These are phyloP conservation scores for Ptychobarbus kaznakovi DNA, from an alignment of 2,797 vertebrate genomes.

Conservation along the genomic window DNA sequence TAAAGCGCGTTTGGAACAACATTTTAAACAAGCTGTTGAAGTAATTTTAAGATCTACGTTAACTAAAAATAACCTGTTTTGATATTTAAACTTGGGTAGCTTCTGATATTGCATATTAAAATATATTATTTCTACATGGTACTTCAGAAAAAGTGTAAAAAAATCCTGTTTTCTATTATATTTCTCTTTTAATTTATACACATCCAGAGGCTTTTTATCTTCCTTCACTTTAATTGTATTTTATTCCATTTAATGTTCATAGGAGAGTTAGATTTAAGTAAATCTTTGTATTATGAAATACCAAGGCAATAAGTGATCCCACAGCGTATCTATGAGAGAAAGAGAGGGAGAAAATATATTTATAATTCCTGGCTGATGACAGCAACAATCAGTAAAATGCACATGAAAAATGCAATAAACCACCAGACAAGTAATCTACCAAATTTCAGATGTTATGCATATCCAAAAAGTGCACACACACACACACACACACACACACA, in stretches of 20 bases:
- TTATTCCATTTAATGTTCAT: background rate
- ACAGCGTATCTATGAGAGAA: background rate
- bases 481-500: too few species aligned
- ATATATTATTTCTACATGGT: background rate
- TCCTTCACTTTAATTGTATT: background rate
- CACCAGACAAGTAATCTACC: background rate
- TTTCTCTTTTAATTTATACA: background rate
- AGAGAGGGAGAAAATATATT: constrained; percentile 6
- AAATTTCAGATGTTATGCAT: constrained; percentile 13
- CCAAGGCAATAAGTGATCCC: constrained; percentile 12
- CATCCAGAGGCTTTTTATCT: background rate
- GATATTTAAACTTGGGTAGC: background rate
- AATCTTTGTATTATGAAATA: constrained; percentile 9
- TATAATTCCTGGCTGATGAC: constrained; percentile 25
- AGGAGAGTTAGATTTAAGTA: background rate
- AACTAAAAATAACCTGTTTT: background rate
- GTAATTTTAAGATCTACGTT: background rate
- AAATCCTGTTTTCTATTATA: background rate
- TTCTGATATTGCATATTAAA: background rate
- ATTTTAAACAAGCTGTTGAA: background rate
- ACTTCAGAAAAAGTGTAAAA: background rate
- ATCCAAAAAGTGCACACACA: background rate
- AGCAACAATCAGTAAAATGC: constrained; percentile 2
- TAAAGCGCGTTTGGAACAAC: background rate
- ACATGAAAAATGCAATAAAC: background rate